Evolutionary conservation across 2,888 invertebrate species (phyloP), one percentile per base, ranked within the genome.

Genomic region (Saturnia pavonia): DNA sequence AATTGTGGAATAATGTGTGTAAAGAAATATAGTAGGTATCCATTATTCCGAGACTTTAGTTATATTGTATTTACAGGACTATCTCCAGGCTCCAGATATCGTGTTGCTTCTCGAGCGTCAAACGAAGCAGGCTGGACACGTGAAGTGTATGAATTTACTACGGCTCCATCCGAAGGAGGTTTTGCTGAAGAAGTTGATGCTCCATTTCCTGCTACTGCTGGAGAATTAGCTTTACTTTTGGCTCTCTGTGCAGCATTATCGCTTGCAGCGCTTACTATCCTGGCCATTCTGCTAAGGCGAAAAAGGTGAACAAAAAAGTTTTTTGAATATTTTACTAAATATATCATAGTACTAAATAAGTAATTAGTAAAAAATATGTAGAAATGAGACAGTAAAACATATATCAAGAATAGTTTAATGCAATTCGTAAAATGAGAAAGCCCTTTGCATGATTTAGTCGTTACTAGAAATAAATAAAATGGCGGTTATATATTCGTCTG

Each of bases 61-160:
- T 9, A 27, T 60, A 19, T 27, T 27, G 12, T 27, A 60, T 60
- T 45, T 25, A 14, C 74, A 91, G 93, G 93, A 68, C 87, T 95
- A 74, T 85, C 90, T 19, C 94, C 95, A 16, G 95, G 95, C 1
- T 95, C 95, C 67, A 94, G 95, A 84, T 95, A 95, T 83, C 95
- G 95, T 69, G 89, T 95, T 45, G 94, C 95, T 66, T 94, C 95
- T 63, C 94, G 95, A 0, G 95, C 95, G 42, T 94, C 94, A 11
- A 95, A 95, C 81, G 95, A 95, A 81, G 95, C 95, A 9, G 95
- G 95, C 0, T 94, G 94, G 90, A 95, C 95, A 68, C 91, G 95
- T 0, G 95, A 95, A 74, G 94, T 95, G 69, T 95, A 94, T 79
- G 95, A 95, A 81, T 95, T 95, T 79, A 94, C 94, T 66, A 95